Percentiles rank a stretch among this genome's conserved stretches.
Conservation (phyloP, 2,888 invertebrate species). For the Eristalis intricaria region DNA sequence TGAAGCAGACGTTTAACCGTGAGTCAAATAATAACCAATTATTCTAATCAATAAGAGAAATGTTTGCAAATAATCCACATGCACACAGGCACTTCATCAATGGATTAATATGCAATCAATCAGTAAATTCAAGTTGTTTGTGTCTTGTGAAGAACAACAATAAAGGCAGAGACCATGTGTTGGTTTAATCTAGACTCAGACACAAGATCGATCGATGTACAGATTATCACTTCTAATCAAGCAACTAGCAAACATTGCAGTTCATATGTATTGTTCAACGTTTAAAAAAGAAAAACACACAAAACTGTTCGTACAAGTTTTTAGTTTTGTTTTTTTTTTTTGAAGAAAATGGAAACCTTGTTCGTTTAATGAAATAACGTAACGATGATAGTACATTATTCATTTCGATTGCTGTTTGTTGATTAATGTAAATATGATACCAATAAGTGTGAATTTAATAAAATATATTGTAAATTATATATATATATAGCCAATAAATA, state of each 20-base stretch:
- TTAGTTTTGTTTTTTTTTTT: conserved; percentile 11
- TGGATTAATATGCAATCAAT: not conserved
- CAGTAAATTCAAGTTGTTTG: not conserved
- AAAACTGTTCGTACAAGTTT: conserved; percentile 25
- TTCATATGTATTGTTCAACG: conserved; percentile 40
- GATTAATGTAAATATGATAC: conserved; percentile 67
- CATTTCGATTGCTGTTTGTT: conserved; percentile 60
- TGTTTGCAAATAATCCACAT: too few relatives aligned
- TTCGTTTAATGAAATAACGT: conserved; percentile 30
- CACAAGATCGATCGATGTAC: conserved; percentile 4
- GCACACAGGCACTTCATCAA: not conserved
- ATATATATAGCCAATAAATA: conserved; percentile 59
- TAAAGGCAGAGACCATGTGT: not conserved
- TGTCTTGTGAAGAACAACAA: not conserved
- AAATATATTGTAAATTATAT: conserved; percentile 69
- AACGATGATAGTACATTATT: conserved; percentile 52
- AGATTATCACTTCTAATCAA: conserved; percentile 12
- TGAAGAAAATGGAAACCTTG: not conserved
- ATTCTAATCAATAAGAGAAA: not conserved
- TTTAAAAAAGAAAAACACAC: conserved; percentile 5
- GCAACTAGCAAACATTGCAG: conserved; percentile 16
- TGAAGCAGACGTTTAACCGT: not conserved
- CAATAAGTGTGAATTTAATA: conserved; percentile 63
- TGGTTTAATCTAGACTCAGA: not conserved
- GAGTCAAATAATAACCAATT: conserved; percentile 8